These are phyloP conservation scores for Camptogramma bilineatum DNA, from an alignment of 2,888 invertebrate genomes.

Conservation along the genomic window DNA sequence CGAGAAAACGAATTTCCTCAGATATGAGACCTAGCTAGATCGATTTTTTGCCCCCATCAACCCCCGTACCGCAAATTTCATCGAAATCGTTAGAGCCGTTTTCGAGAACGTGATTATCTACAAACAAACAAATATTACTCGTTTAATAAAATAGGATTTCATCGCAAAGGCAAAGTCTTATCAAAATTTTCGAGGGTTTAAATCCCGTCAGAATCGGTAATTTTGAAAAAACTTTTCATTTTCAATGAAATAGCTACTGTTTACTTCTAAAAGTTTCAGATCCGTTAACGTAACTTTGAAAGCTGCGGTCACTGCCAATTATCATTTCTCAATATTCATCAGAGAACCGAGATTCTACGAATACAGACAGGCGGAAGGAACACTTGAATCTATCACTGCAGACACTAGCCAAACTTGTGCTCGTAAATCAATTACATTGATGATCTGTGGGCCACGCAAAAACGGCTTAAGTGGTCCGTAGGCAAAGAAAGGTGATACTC, in stretches of 20 bases:
- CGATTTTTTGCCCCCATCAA: too few species aligned
- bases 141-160: too few species aligned
- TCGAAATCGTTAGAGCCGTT: too few species aligned
- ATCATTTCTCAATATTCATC: slow-evolving; percentile 20
- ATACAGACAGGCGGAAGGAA: slow-evolving; percentile 56
- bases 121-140: too few species aligned
- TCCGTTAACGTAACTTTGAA: neutral
- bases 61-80: too few species aligned
- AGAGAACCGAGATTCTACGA: slow-evolving; percentile 17
- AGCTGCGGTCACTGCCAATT: slow-evolving; percentile 19
- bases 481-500: neutral
- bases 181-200: too few species aligned
- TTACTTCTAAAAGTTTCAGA: neutral
- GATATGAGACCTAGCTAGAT: too few species aligned
- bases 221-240: too few species aligned
- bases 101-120: too few species aligned
- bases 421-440: slow-evolving; percentile 53
- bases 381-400: slow-evolving; percentile 62
- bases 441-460: slow-evolving; percentile 5
- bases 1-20: too few species aligned
- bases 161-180: too few species aligned
- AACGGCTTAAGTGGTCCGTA: slow-evolving; percentile 15
- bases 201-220: too few species aligned
- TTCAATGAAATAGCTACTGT: neutral
- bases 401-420: slow-evolving; percentile 49